phyloP scores from a whole-genome alignment of 2,888 invertebrate genomes.

The Papilio demoleus region DNA sequence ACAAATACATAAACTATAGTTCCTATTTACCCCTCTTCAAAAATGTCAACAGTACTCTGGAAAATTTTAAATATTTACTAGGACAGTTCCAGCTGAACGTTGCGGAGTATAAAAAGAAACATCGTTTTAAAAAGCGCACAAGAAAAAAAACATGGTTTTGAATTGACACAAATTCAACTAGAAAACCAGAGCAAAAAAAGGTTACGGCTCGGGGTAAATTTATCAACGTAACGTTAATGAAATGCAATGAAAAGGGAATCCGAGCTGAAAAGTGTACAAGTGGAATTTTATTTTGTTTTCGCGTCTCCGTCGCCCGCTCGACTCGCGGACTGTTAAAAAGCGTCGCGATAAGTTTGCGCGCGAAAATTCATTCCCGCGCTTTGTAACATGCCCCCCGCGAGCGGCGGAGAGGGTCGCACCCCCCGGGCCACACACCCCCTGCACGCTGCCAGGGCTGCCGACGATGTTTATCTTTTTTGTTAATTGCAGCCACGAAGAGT shows the following conservation, averaged over 20 bases:
- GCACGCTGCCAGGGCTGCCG: conserved; percentile 44
- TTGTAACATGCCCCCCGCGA: conserved; percentile 70
- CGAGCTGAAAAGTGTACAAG: conserved; percentile 39
- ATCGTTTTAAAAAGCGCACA: conserved; percentile 23
- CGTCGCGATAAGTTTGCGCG: conserved; percentile 74
- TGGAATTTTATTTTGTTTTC: conserved; percentile 41
- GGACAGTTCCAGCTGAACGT: conserved; percentile 15
- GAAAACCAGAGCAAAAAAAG: conserved; percentile 25
- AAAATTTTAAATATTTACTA: conserved; percentile 23
- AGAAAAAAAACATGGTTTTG: conserved; percentile 23
- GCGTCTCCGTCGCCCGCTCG: conserved; percentile 46
- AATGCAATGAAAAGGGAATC: conserved; percentile 41
- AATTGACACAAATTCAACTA: conserved; percentile 26
- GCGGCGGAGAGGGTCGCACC: conserved; percentile 56
- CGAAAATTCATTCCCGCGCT: conserved; percentile 80
- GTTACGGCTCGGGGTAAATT: conserved; percentile 28
- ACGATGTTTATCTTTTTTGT: conserved; percentile 35
- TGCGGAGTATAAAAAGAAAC: conserved; percentile 9
- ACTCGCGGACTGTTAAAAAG: conserved; percentile 63
- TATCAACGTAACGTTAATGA: conserved; percentile 39
- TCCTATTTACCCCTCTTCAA: conserved; percentile 7
- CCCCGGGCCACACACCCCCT: conserved; percentile 49
- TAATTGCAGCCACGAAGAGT: conserved; percentile 29
- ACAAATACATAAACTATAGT: conserved; percentile 10
- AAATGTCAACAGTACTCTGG: conserved; percentile 18